These are phyloP conservation scores for Elanus axillaris DNA, from an alignment of 2,113 vertebrate species.

Conservation along the genomic window DNA sequence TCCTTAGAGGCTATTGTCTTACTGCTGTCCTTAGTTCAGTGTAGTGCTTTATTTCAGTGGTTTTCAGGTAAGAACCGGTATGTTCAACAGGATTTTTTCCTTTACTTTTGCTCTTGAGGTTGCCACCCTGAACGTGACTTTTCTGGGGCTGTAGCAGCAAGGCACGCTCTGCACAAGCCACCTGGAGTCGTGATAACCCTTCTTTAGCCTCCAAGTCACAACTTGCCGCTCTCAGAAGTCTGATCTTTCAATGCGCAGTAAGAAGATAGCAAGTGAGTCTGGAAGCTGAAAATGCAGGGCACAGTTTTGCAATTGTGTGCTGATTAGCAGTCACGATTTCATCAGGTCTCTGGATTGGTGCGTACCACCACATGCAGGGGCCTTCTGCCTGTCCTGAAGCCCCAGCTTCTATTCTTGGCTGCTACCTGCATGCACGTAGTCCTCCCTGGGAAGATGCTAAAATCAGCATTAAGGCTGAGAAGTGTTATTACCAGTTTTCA, in stretches of 20 bases:
- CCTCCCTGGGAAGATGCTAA: not conserved
- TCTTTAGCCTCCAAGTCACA: not conserved
- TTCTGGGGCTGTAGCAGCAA: not conserved
- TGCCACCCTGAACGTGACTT: not conserved
- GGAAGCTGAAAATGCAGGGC: not conserved
- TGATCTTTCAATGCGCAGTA: not conserved
- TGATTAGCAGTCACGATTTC: not conserved
- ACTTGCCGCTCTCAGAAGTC: not conserved
- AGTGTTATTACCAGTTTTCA: not conserved
- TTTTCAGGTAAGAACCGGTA: not conserved
- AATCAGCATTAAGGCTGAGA: not conserved
- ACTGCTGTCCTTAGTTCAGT: not conserved
- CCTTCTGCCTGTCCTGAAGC: not conserved
- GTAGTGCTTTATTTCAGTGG: not conserved
- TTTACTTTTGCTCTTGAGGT: not conserved
- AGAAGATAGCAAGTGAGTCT: not conserved
- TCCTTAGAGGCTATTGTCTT: not conserved
- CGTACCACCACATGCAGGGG: not conserved
- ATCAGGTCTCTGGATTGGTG: not conserved
- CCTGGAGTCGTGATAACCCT: not conserved
- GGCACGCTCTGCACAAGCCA: not conserved
- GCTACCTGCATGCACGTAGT: accelerated
- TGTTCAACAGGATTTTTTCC: not conserved
- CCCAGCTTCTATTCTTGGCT: not conserved
- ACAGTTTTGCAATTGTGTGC: not conserved